phyloP scores from a whole-genome alignment of 2,113 vertebrate species.

The Phyllostomus discolor region DNA sequence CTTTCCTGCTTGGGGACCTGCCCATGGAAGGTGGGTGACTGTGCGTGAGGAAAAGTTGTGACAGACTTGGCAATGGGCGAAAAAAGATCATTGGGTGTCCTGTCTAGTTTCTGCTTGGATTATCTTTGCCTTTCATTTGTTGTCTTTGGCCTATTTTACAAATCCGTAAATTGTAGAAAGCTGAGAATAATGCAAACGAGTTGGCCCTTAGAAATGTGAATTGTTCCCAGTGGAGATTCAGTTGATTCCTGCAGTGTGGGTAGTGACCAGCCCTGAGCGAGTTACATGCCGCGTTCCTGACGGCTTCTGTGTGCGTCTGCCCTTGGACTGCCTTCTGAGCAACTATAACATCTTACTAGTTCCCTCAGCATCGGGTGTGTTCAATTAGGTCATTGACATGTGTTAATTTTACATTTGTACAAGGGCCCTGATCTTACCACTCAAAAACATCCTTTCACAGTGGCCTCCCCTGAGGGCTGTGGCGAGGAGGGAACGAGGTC shows the following conservation, averaged over 20 bases:
- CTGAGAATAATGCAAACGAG: background rate
- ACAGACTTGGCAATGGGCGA: background rate
- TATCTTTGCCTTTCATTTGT: background rate
- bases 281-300: background rate
- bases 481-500: background rate
- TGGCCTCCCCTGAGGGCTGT: background rate
- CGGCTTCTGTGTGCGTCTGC: background rate
- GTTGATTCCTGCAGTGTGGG: background rate
- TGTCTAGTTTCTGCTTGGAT: background rate
- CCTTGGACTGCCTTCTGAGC: background rate
- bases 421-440: background rate
- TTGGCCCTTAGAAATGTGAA: background rate
- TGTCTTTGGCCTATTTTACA: background rate
- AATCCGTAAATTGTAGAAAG: background rate
- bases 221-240: background rate
- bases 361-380: background rate
- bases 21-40: background rate
- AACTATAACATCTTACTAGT: background rate
- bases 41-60: background rate
- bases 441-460: background rate
- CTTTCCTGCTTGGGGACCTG: background rate
- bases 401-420: background rate
- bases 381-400: background rate
- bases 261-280: background rate
- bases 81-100: background rate